Conservation (phyloP, 1,140 invertebrate genomes). For the Drosophila tropicalis region DNA sequence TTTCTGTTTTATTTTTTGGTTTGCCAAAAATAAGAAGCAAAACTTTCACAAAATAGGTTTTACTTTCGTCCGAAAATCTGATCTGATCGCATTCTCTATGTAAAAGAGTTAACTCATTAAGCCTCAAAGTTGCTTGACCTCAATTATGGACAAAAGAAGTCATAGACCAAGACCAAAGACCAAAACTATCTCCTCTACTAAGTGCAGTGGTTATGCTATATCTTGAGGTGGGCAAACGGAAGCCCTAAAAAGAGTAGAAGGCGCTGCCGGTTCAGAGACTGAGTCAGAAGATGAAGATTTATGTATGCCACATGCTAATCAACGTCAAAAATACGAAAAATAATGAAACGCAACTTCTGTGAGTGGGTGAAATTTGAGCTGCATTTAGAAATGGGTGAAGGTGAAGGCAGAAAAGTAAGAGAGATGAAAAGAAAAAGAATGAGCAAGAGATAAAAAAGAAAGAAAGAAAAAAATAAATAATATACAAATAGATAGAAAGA, state of each 20-base stretch:
- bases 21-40: constrained; percentile 46
- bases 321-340: constrained; percentile 53
- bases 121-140: constrained; percentile 55
- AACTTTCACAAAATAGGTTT: constrained; percentile 69
- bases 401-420: constrained; percentile 50
- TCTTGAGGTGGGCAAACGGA: constrained; percentile 72
- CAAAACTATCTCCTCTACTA: constrained; percentile 39
- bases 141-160: constrained; percentile 54
- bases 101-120: constrained; percentile 59
- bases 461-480: neutral
- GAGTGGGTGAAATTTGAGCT: constrained; percentile 63
- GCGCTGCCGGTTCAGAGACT: neutral
- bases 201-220: constrained; percentile 72
- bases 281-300: constrained; percentile 44
- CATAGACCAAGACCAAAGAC: constrained; percentile 29
- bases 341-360: constrained; percentile 26
- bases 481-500: neutral
- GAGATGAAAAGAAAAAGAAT: neutral
- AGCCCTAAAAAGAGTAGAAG: constrained; percentile 31
- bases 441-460: neutral
- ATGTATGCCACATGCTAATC: constrained; percentile 79
- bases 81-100: constrained; percentile 49
- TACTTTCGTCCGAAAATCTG: constrained; percentile 52
- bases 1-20: constrained; percentile 38
- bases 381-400: constrained; percentile 66